These are phyloP conservation scores for Enhydra lutris DNA, from an alignment of 2,113 vertebrate species.

Conservation along the genomic window DNA sequence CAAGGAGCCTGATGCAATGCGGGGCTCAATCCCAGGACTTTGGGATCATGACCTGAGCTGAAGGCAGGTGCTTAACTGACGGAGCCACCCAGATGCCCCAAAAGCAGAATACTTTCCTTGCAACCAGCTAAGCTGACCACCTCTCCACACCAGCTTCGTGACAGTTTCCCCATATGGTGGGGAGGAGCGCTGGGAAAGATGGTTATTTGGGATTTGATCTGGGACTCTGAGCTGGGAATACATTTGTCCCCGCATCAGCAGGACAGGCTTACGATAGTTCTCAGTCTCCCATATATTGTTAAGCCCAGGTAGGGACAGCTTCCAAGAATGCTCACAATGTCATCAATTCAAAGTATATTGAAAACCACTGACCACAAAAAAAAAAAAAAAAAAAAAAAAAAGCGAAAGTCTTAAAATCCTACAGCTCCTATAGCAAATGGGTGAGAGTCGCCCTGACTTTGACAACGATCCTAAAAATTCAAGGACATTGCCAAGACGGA, in stretches of 20 bases:
- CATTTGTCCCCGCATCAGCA: background rate
- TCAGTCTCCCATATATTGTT: background rate
- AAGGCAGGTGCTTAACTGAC: background rate
- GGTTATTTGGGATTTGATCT: background rate
- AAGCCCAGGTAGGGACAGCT: background rate
- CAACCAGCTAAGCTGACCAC: background rate
- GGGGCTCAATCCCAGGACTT: background rate
- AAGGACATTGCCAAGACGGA: background rate
- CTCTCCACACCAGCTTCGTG: background rate
- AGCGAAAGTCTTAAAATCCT: background rate
- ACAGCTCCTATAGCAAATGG: background rate
- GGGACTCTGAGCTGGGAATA: background rate
- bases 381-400: background rate
- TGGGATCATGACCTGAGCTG: background rate
- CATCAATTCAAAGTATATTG: background rate
- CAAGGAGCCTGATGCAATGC: background rate
- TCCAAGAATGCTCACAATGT: background rate
- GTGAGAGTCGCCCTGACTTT: background rate
- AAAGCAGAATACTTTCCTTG: background rate
- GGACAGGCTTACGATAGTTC: too few relatives aligned
- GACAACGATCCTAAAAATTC: background rate
- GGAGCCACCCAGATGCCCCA: background rate
- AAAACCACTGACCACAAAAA: background rate
- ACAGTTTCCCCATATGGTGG: background rate
- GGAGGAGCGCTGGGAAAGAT: rapidly evolving